phyloP scores from a whole-genome alignment of 2,888 invertebrate genomes.

The Campoplex capitator region DNA sequence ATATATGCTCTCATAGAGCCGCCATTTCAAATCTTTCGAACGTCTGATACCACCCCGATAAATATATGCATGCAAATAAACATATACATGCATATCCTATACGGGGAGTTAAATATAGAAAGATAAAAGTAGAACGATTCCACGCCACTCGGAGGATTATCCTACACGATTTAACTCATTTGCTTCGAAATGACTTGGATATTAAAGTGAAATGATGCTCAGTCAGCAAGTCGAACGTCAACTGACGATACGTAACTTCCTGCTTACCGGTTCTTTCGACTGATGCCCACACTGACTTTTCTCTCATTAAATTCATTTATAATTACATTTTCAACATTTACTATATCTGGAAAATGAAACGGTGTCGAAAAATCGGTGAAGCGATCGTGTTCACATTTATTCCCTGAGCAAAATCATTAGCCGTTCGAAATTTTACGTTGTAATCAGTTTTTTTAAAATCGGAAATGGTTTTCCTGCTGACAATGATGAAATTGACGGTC shows the following conservation, averaged over 20 bases:
- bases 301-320: slow-evolving; percentile 14
- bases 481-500: not conserved
- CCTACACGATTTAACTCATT: slow-evolving; percentile 26
- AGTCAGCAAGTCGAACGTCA: slow-evolving; percentile 17
- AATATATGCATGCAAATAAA: slow-evolving; percentile 14
- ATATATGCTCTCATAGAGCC: not conserved
- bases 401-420: too few species aligned
- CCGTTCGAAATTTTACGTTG: too few species aligned
- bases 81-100: not conserved
- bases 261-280: slow-evolving; percentile 28
- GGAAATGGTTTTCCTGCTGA: not conserved
- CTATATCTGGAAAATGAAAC: not conserved
- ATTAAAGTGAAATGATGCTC: slow-evolving; percentile 36
- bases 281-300: not conserved
- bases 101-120: slow-evolving; percentile 6
- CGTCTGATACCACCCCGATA: not conserved
- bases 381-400: not conserved
- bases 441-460: not conserved
- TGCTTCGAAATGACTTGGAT: slow-evolving; percentile 31
- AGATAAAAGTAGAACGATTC: slow-evolving; percentile 27
- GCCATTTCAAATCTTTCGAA: not conserved
- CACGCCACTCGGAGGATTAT: slow-evolving; percentile 31
- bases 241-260: slow-evolving; percentile 35
- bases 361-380: not conserved
- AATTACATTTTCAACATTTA: not conserved